phyloP scores from a whole-genome alignment of 2,888 invertebrate species.

The Diarsia rubi region DNA sequence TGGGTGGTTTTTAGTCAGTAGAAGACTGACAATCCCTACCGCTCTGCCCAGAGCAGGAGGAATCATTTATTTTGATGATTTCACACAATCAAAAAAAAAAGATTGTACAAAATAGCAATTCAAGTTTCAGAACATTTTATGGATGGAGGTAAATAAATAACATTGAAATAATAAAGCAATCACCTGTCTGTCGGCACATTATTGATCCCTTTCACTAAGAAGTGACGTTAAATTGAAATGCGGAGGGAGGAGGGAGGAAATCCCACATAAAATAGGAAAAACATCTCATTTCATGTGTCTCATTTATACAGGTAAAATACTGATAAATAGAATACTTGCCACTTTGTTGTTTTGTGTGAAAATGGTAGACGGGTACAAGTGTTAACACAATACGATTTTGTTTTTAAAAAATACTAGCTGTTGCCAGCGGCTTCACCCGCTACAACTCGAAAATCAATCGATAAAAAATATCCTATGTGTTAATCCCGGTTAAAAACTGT shows the following conservation, averaged over 20 bases:
- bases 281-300: slow-evolving; percentile 13
- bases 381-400: slow-evolving; percentile 9
- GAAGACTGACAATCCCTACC: no score
- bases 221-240: slow-evolving; percentile 43
- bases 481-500: no score
- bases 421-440: no score
- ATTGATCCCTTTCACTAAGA: slow-evolving; percentile 26
- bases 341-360: not conserved
- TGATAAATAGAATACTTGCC: not conserved
- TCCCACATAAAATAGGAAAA: slow-evolving; percentile 13
- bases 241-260: slow-evolving; percentile 13
- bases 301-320: slow-evolving; percentile 4
- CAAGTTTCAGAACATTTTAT: not conserved
- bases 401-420: slow-evolving; percentile 31
- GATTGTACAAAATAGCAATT: not conserved
- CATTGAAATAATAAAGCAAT: slow-evolving; percentile 17
- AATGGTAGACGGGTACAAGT: not conserved
- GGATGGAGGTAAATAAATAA: slow-evolving; percentile 2
- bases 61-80: no score
- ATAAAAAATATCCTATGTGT: no score
- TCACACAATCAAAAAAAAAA: no score
- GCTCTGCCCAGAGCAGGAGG: no score
- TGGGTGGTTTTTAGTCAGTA: no score
- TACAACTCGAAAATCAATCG: no score
- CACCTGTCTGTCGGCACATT: not conserved